These are phyloP conservation scores for Heliconius sara DNA, from an alignment of 2,888 invertebrate species.

Conservation along the genomic window DNA sequence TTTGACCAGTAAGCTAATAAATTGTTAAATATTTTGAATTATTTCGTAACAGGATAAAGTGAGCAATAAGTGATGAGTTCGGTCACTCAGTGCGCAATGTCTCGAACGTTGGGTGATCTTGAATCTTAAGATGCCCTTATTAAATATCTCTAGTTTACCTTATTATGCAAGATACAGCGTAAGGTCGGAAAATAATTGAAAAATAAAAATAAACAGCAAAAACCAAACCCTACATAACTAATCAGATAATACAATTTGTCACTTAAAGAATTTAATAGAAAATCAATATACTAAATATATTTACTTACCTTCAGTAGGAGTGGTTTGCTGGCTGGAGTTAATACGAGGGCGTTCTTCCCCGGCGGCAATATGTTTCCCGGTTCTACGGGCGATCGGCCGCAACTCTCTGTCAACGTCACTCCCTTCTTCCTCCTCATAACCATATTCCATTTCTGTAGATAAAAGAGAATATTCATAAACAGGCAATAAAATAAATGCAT, in stretches of 20 bases:
- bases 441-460: constrained; percentile 71
- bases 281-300: not conserved
- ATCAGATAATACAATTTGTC: too few species aligned
- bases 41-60: too few species aligned
- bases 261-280: too few species aligned
- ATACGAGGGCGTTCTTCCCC: constrained; percentile 86
- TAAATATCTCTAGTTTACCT: too few species aligned
- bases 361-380: constrained; percentile 86
- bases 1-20: too few species aligned
- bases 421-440: constrained; percentile 73
- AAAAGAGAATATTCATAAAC: not conserved
- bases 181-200: too few species aligned
- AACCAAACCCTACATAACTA: too few species aligned
- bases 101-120: not conserved
- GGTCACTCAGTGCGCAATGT: not conserved
- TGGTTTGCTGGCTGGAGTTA: constrained; percentile 80
- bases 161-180: too few species aligned
- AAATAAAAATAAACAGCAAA: too few species aligned
- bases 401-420: constrained; percentile 72
- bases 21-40: too few species aligned
- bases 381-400: constrained; percentile 76
- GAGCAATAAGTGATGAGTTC: not conserved
- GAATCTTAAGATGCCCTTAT: not conserved
- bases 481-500: not conserved
- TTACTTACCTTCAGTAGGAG: constrained; percentile 77